phyloP scores from a whole-genome alignment of 2,797 vertebrate species.

The Iguana delicatissima region DNA sequence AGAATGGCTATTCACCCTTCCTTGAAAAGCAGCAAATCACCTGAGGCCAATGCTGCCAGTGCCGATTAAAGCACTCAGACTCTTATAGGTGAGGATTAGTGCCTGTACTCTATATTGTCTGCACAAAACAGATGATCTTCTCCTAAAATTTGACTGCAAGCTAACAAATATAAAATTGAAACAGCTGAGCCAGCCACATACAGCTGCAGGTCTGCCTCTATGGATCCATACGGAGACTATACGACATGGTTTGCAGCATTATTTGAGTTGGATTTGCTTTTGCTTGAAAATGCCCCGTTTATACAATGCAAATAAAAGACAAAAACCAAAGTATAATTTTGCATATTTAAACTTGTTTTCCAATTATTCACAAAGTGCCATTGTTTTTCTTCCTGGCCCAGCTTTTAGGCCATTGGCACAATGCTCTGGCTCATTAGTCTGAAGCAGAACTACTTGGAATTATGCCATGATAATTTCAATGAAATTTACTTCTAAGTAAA shows the following conservation, averaged over 20 bases:
- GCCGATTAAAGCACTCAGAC: constrained; percentile 9
- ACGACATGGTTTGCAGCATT: fast-evolving
- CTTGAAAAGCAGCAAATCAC: constrained; percentile 51
- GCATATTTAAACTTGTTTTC: constrained; percentile 34
- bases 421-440: neutral
- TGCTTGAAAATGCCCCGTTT: constrained; percentile 8
- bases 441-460: constrained; percentile 19
- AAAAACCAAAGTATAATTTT: neutral
- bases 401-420: constrained; percentile 1
- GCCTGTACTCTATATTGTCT: constrained; percentile 35
- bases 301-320: constrained; percentile 36
- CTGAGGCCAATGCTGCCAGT: neutral
- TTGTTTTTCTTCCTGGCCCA: constrained; percentile 3
- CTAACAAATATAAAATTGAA: constrained; percentile 54
- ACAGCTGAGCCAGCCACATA: constrained; percentile 45
- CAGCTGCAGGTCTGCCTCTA: constrained; percentile 51
- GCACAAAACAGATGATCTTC: constrained; percentile 52
- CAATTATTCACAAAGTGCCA: neutral
- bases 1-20: constrained; percentile 47
- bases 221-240: constrained; percentile 2
- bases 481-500: constrained; percentile 11
- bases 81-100: constrained; percentile 12
- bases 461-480: constrained; percentile 24
- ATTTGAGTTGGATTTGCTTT: constrained; percentile 23
- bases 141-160: constrained; percentile 42